Conservation (phyloP, 2,797 vertebrate species). For the Hylomyscus alleni region DNA sequence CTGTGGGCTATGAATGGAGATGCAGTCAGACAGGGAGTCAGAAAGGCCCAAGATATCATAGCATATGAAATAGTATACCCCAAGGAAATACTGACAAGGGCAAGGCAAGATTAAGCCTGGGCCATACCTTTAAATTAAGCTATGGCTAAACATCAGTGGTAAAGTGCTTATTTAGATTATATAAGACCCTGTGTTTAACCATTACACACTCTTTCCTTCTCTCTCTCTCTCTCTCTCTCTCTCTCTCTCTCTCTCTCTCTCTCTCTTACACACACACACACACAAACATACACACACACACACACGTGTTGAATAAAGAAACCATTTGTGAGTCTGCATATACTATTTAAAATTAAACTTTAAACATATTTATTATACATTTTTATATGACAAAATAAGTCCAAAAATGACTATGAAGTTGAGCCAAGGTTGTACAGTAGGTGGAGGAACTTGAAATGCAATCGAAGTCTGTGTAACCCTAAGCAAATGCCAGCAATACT, state of each 20-base stretch:
- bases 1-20: neutral
- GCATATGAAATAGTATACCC: neutral
- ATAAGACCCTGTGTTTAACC: neutral
- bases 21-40: neutral
- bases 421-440: neutral
- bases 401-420: slow-evolving; percentile 25
- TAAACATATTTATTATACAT: neutral
- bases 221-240: neutral
- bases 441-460: neutral
- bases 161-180: neutral
- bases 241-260: neutral
- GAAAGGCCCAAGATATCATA: neutral
- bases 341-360: neutral
- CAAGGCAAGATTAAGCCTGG: neutral
- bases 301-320: neutral
- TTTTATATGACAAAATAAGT: slow-evolving; percentile 3
- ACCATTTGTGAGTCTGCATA: neutral
- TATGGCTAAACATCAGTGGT: neutral
- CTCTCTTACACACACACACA: neutral
- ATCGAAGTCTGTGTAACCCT: neutral
- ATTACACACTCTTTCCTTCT: neutral
- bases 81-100: neutral
- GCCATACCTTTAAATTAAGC: neutral
- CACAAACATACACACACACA: neutral
- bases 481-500: neutral